A percentile compares a stretch with the other conserved stretches of the same genome.
Conservation (phyloP, 1,140 invertebrate species). For the Drosophila nasuta region DNA sequence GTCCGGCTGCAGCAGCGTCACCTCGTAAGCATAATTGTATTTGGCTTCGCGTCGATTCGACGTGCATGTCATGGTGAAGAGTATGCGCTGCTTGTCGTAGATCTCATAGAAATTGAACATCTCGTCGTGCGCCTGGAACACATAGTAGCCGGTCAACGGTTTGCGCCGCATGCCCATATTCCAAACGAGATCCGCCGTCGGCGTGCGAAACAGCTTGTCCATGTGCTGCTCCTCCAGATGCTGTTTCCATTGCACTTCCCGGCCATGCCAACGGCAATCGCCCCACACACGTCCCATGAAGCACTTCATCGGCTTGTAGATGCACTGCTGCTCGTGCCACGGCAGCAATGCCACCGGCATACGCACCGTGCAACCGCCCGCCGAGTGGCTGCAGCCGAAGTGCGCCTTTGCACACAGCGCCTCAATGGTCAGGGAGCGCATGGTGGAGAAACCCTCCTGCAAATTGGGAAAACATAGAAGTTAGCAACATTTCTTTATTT, state of each 20-base stretch:
- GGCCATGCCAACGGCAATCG: conserved; percentile 77
- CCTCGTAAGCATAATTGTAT: conserved; percentile 79
- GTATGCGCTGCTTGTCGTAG: conserved; percentile 69
- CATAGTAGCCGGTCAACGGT: conserved; percentile 78
- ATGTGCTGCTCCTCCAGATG: conserved; percentile 71
- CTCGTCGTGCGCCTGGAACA: conserved; percentile 76
- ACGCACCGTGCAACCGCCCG: conserved; percentile 72
- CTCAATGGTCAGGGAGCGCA: conserved; percentile 80
- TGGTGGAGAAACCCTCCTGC: conserved; percentile 74
- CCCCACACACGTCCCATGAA: conserved; percentile 84
- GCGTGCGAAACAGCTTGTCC: conserved; percentile 63
- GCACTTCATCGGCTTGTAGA: conserved; percentile 82
- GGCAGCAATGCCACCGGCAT: conserved; percentile 75
- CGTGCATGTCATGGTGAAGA: conserved; percentile 83
- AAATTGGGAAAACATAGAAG: not conserved
- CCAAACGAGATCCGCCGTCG: conserved; percentile 66
- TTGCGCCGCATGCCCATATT: conserved; percentile 68
- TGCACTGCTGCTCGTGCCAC: conserved; percentile 83
- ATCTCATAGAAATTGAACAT: conserved; percentile 84
- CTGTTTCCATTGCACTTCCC: conserved; percentile 80
- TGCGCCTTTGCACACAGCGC: conserved; percentile 79
- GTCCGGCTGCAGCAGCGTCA: conserved; percentile 71
- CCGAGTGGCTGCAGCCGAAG: conserved; percentile 74
- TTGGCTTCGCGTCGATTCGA: conserved; percentile 76
- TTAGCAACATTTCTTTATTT: not conserved